phyloP scores from a whole-genome alignment of 2,797 vertebrate genomes.

The Pogonophryne albipinna region DNA sequence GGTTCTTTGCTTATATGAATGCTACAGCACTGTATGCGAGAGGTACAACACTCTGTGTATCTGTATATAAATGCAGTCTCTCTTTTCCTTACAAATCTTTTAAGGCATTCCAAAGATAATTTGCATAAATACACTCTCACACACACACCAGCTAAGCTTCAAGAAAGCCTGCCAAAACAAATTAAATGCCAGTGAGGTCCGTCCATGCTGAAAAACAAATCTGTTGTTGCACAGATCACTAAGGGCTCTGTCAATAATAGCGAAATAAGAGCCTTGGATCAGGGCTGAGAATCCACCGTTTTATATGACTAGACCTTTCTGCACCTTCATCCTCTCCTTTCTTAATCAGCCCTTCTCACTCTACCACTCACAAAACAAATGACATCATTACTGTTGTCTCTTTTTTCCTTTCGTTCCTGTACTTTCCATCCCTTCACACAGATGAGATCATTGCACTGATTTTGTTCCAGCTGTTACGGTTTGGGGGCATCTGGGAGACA shows the following conservation, averaged over 20 bases:
- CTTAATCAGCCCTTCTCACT: conserved; percentile 18
- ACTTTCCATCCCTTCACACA: conserved; percentile 49
- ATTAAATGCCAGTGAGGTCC: conserved; percentile 13
- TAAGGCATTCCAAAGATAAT: conserved; percentile 1
- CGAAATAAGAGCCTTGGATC: neutral
- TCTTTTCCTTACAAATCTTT: conserved; percentile 8
- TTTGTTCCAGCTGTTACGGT: conserved; percentile 71
- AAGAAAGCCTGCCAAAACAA: conserved; percentile 26
- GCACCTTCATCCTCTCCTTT: neutral
- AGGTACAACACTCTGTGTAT: conserved; percentile 18
- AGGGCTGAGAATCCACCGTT: conserved; percentile 1
- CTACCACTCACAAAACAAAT: conserved; percentile 31
- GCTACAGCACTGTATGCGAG: neutral
- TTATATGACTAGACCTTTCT: conserved; percentile 26
- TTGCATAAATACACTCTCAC: conserved; percentile 18
- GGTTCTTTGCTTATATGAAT: conserved; percentile 15
- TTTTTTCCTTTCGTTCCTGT: conserved; percentile 40
- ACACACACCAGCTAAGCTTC: neutral
- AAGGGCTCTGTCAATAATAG: conserved; percentile 7
- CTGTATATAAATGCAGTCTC: conserved; percentile 1
- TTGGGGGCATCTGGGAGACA: conserved; percentile 63
- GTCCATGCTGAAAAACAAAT: conserved; percentile 21
- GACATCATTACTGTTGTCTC: conserved; percentile 45
- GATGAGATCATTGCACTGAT: conserved; percentile 71
- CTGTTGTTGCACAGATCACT: conserved; percentile 15